phyloP scores from a whole-genome alignment of 1,140 invertebrate genomes.

The Drosophila orosa region DNA sequence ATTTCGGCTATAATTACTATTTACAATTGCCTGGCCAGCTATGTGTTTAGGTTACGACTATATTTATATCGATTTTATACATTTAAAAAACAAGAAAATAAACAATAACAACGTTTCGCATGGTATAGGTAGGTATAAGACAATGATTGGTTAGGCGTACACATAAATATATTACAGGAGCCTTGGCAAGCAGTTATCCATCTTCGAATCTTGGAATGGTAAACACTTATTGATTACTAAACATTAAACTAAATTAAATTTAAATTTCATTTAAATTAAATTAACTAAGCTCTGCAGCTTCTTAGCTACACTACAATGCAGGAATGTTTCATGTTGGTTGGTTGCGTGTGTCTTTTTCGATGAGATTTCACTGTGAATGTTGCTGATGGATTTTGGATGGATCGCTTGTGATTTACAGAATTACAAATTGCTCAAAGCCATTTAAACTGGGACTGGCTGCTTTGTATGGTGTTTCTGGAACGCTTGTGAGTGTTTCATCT shows the following conservation, averaged over 20 bases:
- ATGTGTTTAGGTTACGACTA: constrained; percentile 37
- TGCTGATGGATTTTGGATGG: constrained; percentile 16
- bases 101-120: constrained; percentile 78
- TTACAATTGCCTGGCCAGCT: constrained; percentile 71
- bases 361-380: constrained; percentile 42
- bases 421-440: constrained; percentile 63
- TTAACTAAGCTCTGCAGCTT: constrained; percentile 71
- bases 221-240: constrained; percentile 71
- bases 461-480: constrained; percentile 29
- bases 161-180: constrained; percentile 79
- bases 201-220: constrained; percentile 43
- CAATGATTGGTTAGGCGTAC: constrained; percentile 57
- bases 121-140: constrained; percentile 44
- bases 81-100: constrained; percentile 84
- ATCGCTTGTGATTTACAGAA: constrained; percentile 19
- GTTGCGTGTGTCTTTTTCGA: constrained; percentile 29
- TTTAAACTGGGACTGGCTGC: constrained; percentile 50
- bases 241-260: constrained; percentile 81
- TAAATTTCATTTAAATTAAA: constrained; percentile 83
- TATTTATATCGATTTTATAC: constrained; percentile 69
- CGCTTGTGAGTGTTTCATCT: constrained; percentile 28
- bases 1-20: constrained; percentile 74
- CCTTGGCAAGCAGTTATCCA: constrained; percentile 71
- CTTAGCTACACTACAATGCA: constrained; percentile 64
- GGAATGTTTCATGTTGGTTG: constrained; percentile 61